These are phyloP conservation scores for Rattus rattus DNA, from an alignment of 2,113 vertebrate species.

Conservation along the genomic window DNA sequence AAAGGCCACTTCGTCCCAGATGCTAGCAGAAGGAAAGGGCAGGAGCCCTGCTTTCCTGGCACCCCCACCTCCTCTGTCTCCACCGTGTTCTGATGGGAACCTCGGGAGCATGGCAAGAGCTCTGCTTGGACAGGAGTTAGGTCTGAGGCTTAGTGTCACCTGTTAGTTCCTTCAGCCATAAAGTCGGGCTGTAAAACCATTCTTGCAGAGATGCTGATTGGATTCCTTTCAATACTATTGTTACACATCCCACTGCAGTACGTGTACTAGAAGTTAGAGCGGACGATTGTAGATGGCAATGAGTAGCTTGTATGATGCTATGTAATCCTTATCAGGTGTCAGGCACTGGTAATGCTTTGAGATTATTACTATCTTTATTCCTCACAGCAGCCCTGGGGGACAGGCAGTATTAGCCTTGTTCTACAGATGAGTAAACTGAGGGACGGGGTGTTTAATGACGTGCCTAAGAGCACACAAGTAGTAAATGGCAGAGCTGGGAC, in stretches of 20 bases:
- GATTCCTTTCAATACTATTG: neutral
- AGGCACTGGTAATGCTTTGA: neutral
- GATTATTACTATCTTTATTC: neutral
- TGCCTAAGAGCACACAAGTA: neutral
- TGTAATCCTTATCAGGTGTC: neutral
- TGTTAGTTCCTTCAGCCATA: neutral
- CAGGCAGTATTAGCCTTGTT: neutral
- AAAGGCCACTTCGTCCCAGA: neutral
- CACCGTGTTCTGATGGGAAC: neutral
- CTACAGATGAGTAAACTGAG: slow-evolving; percentile 10
- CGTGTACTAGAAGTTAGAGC: neutral
- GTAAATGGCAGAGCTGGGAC: neutral
- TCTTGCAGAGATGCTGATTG: neutral
- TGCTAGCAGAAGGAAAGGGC: neutral
- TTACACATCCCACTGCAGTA: neutral
- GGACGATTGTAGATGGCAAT: neutral
- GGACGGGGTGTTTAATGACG: neutral
- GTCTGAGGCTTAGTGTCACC: neutral
- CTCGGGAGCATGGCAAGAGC: neutral
- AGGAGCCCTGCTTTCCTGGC: neutral
- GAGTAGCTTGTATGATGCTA: neutral
- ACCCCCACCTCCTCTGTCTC: neutral
- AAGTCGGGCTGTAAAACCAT: neutral
- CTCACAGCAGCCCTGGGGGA: neutral
- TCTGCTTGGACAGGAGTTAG: neutral